These are phyloP conservation scores for Condylura cristata DNA, from an alignment of 2,113 vertebrate species.

Conservation along the genomic window DNA sequence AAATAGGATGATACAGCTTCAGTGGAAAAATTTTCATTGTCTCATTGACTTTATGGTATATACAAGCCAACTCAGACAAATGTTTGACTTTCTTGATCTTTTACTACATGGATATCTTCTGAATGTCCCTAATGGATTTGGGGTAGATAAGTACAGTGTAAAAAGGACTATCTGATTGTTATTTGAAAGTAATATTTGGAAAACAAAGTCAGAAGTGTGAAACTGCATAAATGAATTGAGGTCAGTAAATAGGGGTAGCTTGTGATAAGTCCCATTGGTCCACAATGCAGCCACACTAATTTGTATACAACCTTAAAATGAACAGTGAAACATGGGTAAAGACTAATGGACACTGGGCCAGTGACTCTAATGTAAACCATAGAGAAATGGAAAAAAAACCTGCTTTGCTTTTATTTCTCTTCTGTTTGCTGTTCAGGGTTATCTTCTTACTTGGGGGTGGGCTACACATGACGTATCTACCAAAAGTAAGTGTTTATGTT, in stretches of 20 bases:
- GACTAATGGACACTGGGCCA: constrained; percentile 45
- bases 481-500: constrained; percentile 73
- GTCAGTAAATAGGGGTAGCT: constrained; percentile 34
- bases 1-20: constrained; percentile 62
- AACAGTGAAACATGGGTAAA: constrained; percentile 46
- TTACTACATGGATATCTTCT: constrained; percentile 52
- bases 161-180: constrained; percentile 38
- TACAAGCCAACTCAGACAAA: constrained; percentile 52
- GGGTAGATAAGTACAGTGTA: constrained; percentile 37
- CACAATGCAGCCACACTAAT: constrained; percentile 30
- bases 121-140: constrained; percentile 52
- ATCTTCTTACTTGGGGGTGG: constrained; percentile 63
- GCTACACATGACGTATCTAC: constrained; percentile 68
- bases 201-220: constrained; percentile 78
- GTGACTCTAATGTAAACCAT: constrained; percentile 63
- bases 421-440: constrained; percentile 72
- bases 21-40: constrained; percentile 46
- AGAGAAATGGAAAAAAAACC: constrained; percentile 33
- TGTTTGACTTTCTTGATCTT: constrained; percentile 43
- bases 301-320: constrained; percentile 52
- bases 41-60: constrained; percentile 26
- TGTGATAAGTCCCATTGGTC: constrained; percentile 59
- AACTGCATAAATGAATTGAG: constrained; percentile 72
- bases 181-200: constrained; percentile 60
- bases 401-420: constrained; percentile 47